Evolutionary conservation across 2,113 vertebrate genomes (phyloP).

Genomic region (Noctilio leporinus): DNA sequence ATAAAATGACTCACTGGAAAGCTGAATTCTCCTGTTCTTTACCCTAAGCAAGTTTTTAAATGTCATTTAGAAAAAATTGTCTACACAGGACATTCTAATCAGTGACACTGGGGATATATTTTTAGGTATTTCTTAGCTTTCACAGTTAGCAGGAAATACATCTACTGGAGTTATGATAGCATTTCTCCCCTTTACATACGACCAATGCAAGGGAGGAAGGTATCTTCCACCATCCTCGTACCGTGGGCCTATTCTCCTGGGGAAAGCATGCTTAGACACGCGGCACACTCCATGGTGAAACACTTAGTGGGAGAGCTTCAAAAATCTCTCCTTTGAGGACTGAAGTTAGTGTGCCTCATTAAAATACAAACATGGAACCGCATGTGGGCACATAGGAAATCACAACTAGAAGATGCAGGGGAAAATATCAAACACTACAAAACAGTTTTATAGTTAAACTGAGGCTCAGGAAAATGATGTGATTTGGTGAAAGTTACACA

Average conservation of each 20-base stretch:
- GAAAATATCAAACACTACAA: not conserved
- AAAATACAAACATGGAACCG: constrained; percentile 37
- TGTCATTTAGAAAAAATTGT: constrained; percentile 60
- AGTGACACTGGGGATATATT: constrained; percentile 56
- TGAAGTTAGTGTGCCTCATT: constrained; percentile 56
- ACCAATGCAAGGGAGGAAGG: constrained; percentile 45
- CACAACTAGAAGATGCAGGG: not conserved
- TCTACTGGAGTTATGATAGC: constrained; percentile 22
- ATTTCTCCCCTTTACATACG: not conserved
- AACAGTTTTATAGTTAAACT: not conserved
- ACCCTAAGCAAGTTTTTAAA: constrained; percentile 60
- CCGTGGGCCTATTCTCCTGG: not conserved
- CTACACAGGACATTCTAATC: constrained; percentile 49
- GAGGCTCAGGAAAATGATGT: not conserved
- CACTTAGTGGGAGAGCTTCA: not conserved
- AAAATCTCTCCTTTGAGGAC: constrained; percentile 39
- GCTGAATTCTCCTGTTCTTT: constrained; percentile 23
- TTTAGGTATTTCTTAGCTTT: constrained; percentile 47
- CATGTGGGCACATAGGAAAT: not conserved
- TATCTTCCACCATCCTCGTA: not conserved
- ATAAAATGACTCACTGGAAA: constrained; percentile 52
- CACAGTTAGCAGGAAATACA: constrained; percentile 58
- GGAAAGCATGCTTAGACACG: constrained; percentile 23
- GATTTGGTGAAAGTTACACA: not conserved
- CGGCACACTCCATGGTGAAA: constrained; percentile 31